Evolutionary conservation across 2,113 vertebrate genomes (phyloP).

Genomic region (Leptodactylus fuscus): DNA sequence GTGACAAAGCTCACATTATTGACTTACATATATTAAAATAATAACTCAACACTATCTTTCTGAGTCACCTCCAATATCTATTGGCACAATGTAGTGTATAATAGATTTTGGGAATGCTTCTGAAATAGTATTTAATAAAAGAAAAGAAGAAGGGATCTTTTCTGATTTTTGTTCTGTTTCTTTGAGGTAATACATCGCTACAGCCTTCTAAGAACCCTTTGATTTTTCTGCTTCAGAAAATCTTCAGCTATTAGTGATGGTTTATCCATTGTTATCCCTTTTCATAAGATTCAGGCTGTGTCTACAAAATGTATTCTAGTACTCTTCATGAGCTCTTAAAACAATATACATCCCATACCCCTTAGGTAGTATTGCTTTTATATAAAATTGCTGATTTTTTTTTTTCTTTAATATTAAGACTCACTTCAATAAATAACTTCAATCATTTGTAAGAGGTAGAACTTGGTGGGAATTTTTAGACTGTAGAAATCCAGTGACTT

Average conservation of each 20-base stretch:
- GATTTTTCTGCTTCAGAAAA: constrained; percentile 9
- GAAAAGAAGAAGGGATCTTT: background rate
- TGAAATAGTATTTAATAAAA: background rate
- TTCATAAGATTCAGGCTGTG: background rate
- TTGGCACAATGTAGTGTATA: background rate
- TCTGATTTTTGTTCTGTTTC: background rate
- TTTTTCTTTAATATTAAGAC: too few species aligned
- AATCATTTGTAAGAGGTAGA: background rate
- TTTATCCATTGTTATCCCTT: background rate
- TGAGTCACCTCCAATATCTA: background rate
- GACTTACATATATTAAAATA: constrained; percentile 26
- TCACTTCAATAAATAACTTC: background rate
- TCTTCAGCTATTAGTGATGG: background rate
- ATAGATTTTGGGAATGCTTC: constrained; percentile 3
- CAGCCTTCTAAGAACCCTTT: constrained; percentile 4
- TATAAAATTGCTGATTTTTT: too few species aligned
- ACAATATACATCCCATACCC: background rate
- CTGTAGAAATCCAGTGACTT: too few species aligned
- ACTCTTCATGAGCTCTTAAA: too few species aligned
- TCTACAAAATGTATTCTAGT: background rate
- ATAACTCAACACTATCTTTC: background rate
- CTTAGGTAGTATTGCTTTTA: background rate
- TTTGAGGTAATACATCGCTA: background rate
- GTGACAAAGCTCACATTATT: constrained; percentile 19
- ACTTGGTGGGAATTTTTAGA: background rate